Conservation (phyloP, 2,888 invertebrate genomes). For the Poecilus cupreus region DNA sequence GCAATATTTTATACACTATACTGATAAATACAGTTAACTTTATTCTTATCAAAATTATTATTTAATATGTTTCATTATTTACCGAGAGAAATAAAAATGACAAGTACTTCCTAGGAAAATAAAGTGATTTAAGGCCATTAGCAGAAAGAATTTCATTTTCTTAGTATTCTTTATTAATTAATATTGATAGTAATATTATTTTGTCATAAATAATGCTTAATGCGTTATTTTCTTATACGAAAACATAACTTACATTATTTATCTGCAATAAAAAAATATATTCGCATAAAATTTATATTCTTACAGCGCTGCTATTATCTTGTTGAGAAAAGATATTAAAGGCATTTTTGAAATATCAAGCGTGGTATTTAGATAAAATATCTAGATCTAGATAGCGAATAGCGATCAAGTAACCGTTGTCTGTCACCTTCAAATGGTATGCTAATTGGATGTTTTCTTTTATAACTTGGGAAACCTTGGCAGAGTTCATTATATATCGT, state of each 20-base stretch:
- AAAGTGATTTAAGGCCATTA: too few species aligned
- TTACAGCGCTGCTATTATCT: background rate
- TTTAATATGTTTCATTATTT: too few species aligned
- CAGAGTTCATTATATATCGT: constrained; percentile 29
- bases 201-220: too few species aligned
- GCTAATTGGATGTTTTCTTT: constrained; percentile 31
- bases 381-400: constrained; percentile 33
- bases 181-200: too few species aligned
- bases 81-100: too few species aligned
- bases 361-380: constrained; percentile 4
- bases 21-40: too few species aligned
- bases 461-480: constrained; percentile 17
- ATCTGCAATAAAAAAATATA: background rate
- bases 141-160: too few species aligned
- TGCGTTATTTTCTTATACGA: too few species aligned
- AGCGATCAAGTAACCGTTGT: constrained; percentile 16
- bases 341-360: background rate
- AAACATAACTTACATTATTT: background rate
- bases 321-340: background rate
- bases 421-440: constrained; percentile 30
- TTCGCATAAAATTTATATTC: background rate
- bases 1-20: background rate
- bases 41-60: too few species aligned
- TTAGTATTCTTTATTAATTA: too few species aligned
- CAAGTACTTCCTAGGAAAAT: too few species aligned